phyloP scores from a whole-genome alignment of 1,140 invertebrate genomes.

The Ips nitidus region DNA sequence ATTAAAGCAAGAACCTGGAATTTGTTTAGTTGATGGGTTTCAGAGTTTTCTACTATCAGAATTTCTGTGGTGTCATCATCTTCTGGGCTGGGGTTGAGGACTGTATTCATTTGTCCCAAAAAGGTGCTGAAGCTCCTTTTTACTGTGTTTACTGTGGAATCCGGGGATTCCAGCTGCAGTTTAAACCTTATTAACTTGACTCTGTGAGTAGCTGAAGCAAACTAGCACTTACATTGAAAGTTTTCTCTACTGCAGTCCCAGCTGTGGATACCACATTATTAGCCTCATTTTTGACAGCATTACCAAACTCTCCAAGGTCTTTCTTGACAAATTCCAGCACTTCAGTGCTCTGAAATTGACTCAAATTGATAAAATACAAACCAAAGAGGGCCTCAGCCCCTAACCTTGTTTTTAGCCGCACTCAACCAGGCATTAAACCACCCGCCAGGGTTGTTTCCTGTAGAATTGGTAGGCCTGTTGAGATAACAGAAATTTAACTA shows the following conservation, averaged over 20 bases:
- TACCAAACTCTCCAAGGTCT: slow-evolving; percentile 72
- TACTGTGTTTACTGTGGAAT: slow-evolving; percentile 67
- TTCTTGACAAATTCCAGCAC: slow-evolving; percentile 76
- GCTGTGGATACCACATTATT: slow-evolving; percentile 63
- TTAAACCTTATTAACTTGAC: not conserved
- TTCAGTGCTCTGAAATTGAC: slow-evolving; percentile 62
- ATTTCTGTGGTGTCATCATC: slow-evolving; percentile 67
- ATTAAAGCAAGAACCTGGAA: slow-evolving; percentile 56
- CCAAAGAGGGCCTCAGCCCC: slow-evolving; percentile 10
- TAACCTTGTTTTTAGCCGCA: slow-evolving; percentile 51
- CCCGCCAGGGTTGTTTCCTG: not conserved
- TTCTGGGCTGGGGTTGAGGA: slow-evolving; percentile 67
- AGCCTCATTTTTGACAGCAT: slow-evolving; percentile 69
- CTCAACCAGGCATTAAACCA: slow-evolving; percentile 52
- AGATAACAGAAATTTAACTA: slow-evolving; percentile 9
- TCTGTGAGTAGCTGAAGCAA: slow-evolving; percentile 3
- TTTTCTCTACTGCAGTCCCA: slow-evolving; percentile 66
- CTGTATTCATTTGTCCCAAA: slow-evolving; percentile 67
- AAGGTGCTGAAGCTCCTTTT: slow-evolving; percentile 71
- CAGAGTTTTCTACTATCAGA: slow-evolving; percentile 60
- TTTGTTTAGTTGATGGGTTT: slow-evolving; percentile 61
- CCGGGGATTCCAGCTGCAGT: slow-evolving; percentile 66
- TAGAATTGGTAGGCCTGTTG: not conserved
- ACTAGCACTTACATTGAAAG: slow-evolving; percentile 60
- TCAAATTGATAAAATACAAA: not conserved